Conservation (phyloP, 2,113 vertebrate species). For the Nerophis ophidion region DNA sequence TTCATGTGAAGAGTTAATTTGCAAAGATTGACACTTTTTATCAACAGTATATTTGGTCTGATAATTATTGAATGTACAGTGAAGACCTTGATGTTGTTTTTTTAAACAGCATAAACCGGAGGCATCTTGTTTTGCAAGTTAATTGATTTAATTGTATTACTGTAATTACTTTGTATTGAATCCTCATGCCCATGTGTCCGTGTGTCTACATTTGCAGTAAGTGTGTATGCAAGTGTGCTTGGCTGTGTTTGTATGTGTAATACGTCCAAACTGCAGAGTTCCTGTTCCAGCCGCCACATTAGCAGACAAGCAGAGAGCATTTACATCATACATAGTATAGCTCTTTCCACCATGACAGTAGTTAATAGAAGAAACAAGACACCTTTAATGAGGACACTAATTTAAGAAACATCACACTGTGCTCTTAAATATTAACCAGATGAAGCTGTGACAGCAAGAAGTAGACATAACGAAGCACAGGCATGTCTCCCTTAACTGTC, state of each 20-base stretch:
- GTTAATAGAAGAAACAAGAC: conserved; percentile 62
- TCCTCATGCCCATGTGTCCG: background rate
- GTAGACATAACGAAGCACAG: conserved; percentile 12
- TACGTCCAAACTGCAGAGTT: conserved; percentile 21
- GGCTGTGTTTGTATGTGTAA: conserved; percentile 21
- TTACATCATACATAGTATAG: conserved; percentile 59
- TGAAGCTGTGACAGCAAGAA: conserved; percentile 11
- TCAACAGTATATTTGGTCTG: no score
- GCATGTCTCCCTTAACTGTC: conserved; percentile 11
- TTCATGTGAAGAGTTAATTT: no score
- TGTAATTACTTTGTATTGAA: no score
- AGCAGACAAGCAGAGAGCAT: conserved; percentile 57
- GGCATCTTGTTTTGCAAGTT: no score
- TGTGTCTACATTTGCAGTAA: conserved; percentile 2
- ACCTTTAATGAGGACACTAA: conserved; percentile 65
- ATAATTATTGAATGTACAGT: no score
- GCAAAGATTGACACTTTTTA: no score
- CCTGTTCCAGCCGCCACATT: conserved; percentile 42
- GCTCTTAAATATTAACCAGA: conserved; percentile 42
- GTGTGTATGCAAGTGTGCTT: background rate
- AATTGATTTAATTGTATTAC: no score
- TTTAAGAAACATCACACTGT: conserved; percentile 59
- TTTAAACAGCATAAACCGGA: no score
- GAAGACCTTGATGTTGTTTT: no score
- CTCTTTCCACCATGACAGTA: conserved; percentile 54